phyloP scores from a whole-genome alignment of 2,113 vertebrate species.

The Etheostoma cragini region DNA sequence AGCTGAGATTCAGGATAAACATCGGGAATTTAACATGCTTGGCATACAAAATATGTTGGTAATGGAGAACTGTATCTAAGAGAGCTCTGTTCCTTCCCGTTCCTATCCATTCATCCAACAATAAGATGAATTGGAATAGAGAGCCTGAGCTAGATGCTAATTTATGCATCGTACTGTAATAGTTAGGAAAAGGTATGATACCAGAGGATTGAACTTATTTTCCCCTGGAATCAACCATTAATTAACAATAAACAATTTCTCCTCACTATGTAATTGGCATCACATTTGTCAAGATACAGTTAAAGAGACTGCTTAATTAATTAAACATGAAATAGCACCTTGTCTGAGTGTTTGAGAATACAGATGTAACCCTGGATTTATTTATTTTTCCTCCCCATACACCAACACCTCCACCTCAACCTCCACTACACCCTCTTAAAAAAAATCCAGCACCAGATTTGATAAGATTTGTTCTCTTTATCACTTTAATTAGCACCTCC shows the following conservation, averaged over 20 bases:
- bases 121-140: background rate
- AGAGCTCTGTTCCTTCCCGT: background rate
- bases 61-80: background rate
- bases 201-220: constrained; percentile 60
- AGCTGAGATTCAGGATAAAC: background rate
- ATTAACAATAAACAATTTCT: constrained; percentile 82
- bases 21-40: background rate
- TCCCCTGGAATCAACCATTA: constrained; percentile 80
- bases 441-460: constrained; percentile 64
- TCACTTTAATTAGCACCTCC: constrained; percentile 88
- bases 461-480: constrained; percentile 87
- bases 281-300: constrained; percentile 82
- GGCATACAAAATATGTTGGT: background rate
- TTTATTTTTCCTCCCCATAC: constrained; percentile 15
- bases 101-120: background rate
- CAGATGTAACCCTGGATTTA: constrained; percentile 79
- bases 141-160: constrained; percentile 36
- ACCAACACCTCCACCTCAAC: constrained; percentile 54
- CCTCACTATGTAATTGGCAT: constrained; percentile 81
- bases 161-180: constrained; percentile 43
- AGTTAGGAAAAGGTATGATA: constrained; percentile 44
- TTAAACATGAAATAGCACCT: constrained; percentile 87
- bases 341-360: constrained; percentile 82
- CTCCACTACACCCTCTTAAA: constrained; percentile 43
- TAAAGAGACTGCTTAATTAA: constrained; percentile 85